Percentiles rank a stretch among this genome's conserved stretches.
Evolutionary conservation across 2,888 invertebrate genomes (phyloP).

Genomic region (Linnaemya vulpina): DNA sequence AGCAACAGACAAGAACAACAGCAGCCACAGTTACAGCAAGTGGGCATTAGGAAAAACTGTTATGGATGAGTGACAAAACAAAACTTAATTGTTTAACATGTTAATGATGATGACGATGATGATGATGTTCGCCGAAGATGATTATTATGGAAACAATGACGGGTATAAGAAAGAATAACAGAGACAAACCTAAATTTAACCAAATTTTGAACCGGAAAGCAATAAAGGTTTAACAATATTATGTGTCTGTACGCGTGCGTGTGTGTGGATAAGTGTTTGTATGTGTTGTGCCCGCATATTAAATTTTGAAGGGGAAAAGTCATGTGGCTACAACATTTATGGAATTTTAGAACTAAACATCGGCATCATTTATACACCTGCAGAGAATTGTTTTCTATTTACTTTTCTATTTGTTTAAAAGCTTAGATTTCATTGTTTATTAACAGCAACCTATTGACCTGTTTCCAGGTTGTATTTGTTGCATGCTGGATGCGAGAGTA

Average conservation of each 20-base stretch:
- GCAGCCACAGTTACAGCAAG: constrained; percentile 26
- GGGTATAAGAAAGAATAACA: not conserved
- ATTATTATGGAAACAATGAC: constrained; percentile 15
- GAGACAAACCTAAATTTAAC: constrained; percentile 31
- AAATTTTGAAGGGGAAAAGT: not conserved
- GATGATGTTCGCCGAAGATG: constrained; percentile 13
- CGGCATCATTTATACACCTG: constrained; percentile 40
- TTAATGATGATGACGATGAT: constrained; percentile 8
- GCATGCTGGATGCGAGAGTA: constrained; percentile 14
- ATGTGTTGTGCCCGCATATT: not conserved
- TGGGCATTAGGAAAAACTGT: constrained; percentile 27
- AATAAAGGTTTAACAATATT: constrained; percentile 47
- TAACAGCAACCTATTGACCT: constrained; percentile 61
- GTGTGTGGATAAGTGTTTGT: not conserved
- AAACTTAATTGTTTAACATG: constrained; percentile 44
- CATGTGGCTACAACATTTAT: constrained; percentile 1
- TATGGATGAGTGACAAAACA: constrained; percentile 55
- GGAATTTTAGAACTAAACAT: not conserved
- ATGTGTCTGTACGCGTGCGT: constrained; percentile 4
- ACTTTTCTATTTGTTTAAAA: constrained; percentile 18
- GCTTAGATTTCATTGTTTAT: constrained; percentile 50
- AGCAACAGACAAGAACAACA: constrained; percentile 29
- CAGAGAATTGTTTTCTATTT: constrained; percentile 25
- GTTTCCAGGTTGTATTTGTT: constrained; percentile 39
- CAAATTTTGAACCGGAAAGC: constrained; percentile 47